phyloP scores from a whole-genome alignment of 2,888 invertebrate species.

The Pantelozetes paolii region DNA sequence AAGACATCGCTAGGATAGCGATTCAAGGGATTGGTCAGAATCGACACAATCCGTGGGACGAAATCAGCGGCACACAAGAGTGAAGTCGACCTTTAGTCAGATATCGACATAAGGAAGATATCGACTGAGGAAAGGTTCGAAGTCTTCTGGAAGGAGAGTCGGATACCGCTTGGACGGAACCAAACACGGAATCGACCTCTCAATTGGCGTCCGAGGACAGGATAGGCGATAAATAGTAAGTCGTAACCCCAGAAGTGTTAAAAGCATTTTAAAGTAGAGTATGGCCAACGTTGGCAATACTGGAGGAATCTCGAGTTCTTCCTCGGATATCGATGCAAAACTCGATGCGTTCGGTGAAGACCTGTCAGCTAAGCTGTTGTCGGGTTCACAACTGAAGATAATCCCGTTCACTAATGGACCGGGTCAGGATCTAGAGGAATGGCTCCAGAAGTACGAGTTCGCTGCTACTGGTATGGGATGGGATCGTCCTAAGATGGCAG shows the following conservation, averaged over 20 bases:
- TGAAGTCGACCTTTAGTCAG: too few relatives aligned
- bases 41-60: too few relatives aligned
- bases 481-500: not conserved
- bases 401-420: not conserved
- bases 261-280: not conserved
- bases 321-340: not conserved
- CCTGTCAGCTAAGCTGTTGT: not conserved
- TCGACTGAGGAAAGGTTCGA: too few relatives aligned
- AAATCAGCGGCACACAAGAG: too few relatives aligned
- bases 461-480: not conserved
- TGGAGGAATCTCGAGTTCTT: too few relatives aligned
- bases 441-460: not conserved
- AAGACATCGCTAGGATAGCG: too few relatives aligned
- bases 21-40: too few relatives aligned
- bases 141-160: too few relatives aligned
- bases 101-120: too few relatives aligned
- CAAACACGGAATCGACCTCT: too few relatives aligned
- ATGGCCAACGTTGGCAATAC: too few relatives aligned
- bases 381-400: not conserved
- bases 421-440: conserved; percentile 8
- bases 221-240: not conserved
- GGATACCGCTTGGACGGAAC: too few relatives aligned
- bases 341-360: not conserved
- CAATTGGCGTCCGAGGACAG: conserved; percentile 32
- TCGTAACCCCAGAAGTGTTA: not conserved